Evolutionary conservation across 2,888 invertebrate species (phyloP), one percentile per base, ranked within the genome.

Genomic region (Mimas tiliae): DNA sequence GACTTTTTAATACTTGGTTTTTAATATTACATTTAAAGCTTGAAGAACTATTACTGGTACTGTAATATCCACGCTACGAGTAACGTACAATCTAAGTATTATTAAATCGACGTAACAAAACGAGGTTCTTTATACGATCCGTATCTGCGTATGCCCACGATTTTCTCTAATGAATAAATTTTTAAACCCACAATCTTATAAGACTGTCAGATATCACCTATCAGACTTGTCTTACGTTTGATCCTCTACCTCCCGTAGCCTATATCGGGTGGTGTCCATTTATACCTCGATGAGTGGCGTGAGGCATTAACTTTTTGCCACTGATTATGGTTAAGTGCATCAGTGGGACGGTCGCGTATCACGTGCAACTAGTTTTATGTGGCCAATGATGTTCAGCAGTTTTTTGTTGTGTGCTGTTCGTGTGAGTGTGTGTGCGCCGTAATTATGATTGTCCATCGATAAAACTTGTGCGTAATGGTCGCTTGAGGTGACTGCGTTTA

Each of bases 361-460:
- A 14, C 33, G 53, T 21, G 33, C 7, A 38, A 58, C 55, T 58
- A 58, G 55, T 38, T 58, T 16, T 33, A 55, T 19, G 42, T 6
- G 42, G 58, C 55, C 38, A 58, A 42, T 42, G 38, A 58, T 38
- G 42, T 19, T 42, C 58, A 58, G 19, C 19, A 38, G 38, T 38
- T 58, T 55, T 58, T 58, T 58, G 58, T 19, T 7, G 53, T 53
- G 14, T n/a, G 6, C 8, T n/a, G n/a, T n/a, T n/a, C n/a, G n/a
- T n/a, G n/a, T n/a, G n/a, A 33, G 33, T 33, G 21, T 27, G 27
- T 52, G 33, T 33, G 27, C 27, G n/a, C 9, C 1, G 53, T 55
- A 55, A 55, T 55, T 55, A 55, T 55, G 53, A 53, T 19, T 19
- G 50, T 55, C 58, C 16, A 42, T 58, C 19, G 38, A 55, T 55